Base-by-base conservation (phyloP, 2,113 vertebrate species). In the Cochlearius cochlearius region DNA sequence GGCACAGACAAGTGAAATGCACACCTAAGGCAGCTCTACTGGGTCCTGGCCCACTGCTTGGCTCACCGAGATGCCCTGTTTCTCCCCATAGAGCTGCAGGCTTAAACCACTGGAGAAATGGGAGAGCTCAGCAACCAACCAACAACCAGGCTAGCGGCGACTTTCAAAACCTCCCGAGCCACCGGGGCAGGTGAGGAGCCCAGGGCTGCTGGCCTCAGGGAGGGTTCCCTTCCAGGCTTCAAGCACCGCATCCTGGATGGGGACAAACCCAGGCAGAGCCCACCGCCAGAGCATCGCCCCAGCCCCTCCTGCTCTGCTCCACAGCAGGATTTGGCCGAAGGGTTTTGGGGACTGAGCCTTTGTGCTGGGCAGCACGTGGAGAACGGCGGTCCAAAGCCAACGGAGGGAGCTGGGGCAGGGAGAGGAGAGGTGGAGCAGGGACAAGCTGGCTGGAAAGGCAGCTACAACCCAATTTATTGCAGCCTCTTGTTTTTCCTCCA, bases 51-150 rank as follows among this genome's bases (percentile, higher is more conserved):
- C 9, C 49, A 11, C 27, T 9, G 30, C 45, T 73, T 67, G 47
- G 23, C 30, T 8, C 49, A 11, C 27, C 9, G 30, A 25, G 4
- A 18, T 23, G 2, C 9, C 23, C 36, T 27, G 5, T 8, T 88
- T 75, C 45, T 43, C 32, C 23, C 14, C 55, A 29, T 39, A 21
- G 36, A 73, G 34, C 67, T 55, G 12, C 39, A 71, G 73, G 36
- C 4, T 81, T 27, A 68, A 77, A 36, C 12, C n/a, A 3, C 23
- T 12, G 49, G 17, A 39, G 68, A 69, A 74, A 81, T 2, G 0
- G 0, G 32, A 55, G 17, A 3, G 8, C 41, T 74, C 66, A 27
- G 49, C 14, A 1, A 32, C 1, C 39, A 10, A 15, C 55, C 15
- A 6, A 3, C 36, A 49, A 26, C 39, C 64, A 17, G 69, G 23